Percentiles rank a stretch among this genome's conserved stretches.
Evolutionary conservation across 1,140 invertebrate genomes (phyloP).

Genomic region (Oppia nitens): DNA sequence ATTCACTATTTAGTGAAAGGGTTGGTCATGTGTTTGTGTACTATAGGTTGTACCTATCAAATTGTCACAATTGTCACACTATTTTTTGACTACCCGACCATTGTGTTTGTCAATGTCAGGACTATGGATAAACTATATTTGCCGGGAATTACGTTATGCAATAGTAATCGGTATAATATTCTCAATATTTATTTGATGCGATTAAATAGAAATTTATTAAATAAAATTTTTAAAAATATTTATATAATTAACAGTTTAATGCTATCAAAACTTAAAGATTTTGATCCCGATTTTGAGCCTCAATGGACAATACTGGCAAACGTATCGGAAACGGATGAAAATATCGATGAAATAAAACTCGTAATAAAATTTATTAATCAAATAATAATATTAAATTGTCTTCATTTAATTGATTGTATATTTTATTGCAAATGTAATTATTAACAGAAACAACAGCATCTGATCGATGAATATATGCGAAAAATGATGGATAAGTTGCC

Average conservation of each 20-base stretch:
- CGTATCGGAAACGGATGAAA: neutral
- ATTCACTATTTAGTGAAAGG: constrained; percentile 1
- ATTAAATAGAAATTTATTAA: neutral
- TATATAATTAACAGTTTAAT: neutral
- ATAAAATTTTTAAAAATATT: neutral
- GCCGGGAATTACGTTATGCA: constrained; percentile 10
- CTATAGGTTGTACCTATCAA: constrained; percentile 2
- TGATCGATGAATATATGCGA: constrained; percentile 6
- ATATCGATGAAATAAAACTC: neutral
- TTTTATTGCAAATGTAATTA: neutral
- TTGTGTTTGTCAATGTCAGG: constrained; percentile 9
- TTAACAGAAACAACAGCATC: constrained; percentile 7
- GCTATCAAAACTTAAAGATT: constrained; percentile 1
- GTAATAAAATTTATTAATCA: neutral
- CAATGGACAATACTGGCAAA: constrained; percentile 3
- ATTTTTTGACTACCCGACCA: constrained; percentile 8
- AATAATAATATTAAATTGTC: neutral
- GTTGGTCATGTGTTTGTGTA: neutral
- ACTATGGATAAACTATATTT: constrained; percentile 5
- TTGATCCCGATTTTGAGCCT: constrained; percentile 1
- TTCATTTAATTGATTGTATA: neutral
- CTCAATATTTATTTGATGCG: neutral
- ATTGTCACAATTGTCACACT: constrained; percentile 1
- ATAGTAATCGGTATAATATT: constrained; percentile 4
- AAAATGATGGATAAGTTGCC: constrained; percentile 7